Conservation (phyloP, 1,140 invertebrate genomes). For the Pseudomyrmex pallidus region DNA sequence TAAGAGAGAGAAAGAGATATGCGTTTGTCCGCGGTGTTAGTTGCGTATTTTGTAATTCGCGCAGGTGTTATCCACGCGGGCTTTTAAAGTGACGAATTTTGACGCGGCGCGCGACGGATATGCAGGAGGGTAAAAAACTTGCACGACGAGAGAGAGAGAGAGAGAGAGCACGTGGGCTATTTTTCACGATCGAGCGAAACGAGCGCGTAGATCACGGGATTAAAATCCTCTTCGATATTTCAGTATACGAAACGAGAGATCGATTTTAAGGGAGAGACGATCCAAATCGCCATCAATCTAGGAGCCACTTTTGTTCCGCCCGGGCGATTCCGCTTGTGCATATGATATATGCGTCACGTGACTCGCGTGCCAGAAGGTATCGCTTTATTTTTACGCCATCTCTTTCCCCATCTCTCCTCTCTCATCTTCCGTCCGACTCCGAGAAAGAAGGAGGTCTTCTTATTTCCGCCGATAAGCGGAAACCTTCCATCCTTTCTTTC, state of each 20-base stretch:
- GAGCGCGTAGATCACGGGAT: slow-evolving; percentile 52
- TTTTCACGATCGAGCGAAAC: slow-evolving; percentile 41
- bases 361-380: slow-evolving; percentile 59
- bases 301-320: slow-evolving; percentile 47
- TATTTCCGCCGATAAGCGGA: slow-evolving; percentile 47
- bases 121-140: no score
- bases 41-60: slow-evolving; percentile 31
- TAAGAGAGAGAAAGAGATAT: neutral
- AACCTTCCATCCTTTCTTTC: neutral
- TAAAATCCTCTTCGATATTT: slow-evolving; percentile 54
- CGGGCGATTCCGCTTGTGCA: slow-evolving; percentile 51
- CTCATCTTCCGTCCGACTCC: neutral
- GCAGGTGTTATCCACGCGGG: slow-evolving; percentile 2
- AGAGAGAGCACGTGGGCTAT: neutral
- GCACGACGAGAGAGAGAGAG: no score
- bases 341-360: slow-evolving; percentile 61
- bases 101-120: neutral
- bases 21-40: neutral
- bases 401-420: neutral
- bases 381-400: slow-evolving; percentile 53
- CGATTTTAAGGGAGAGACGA: slow-evolving; percentile 40
- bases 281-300: slow-evolving; percentile 54
- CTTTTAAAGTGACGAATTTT: slow-evolving; percentile 43
- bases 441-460: slow-evolving; percentile 24
- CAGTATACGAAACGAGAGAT: slow-evolving; percentile 52